Base-by-base conservation (phyloP, 2,888 invertebrate species). In the Catocala fraxini region DNA sequence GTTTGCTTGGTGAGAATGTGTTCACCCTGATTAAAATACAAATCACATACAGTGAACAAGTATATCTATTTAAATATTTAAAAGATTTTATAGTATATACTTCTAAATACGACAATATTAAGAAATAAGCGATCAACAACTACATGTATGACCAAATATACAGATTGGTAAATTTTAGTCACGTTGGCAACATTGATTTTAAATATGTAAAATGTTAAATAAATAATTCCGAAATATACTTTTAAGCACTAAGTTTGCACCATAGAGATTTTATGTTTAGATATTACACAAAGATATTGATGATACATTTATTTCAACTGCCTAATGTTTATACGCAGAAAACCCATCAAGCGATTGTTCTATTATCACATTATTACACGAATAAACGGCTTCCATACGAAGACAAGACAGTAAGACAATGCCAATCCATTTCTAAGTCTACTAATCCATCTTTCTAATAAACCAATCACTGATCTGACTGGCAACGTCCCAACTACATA, bases 221-320 rank as follows among this genome's bases (percentile, higher is more conserved):
- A 25, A 11, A 43, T 35, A 34, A 12, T 34, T 51, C 51, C 9
- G 45, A 51, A 45, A 43, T 43, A 51, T n/a, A 46, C 9, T 39
- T 59, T 34, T 41, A 59, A 53, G 35, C 56, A 62, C 45, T 70
- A 72, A 73, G 72, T 70, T 73, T 73, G 60, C 67, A 59, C 61
- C 57, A 60, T 33, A 71, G 48, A 58, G 45, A 55, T 15, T 59
- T 12, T 7, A 13, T 33, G 13, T n/a, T 11, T 46, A 13, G 13
- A 47, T 10, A 42, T 47, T 34, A 46, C 25, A 46, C 15, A 35
- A 13, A 45, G 34, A 15, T 51, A 10, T 10, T 12, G 10, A 4
- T 0, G 9, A 43, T 43, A 6, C 9, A 7, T 46, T 15, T 13
- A 46, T 15, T 46, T 46, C 15, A 9, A 6, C 6, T 7, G 9